Evolutionary conservation across 1,140 invertebrate species (phyloP).

Genomic region (Drosophila saltans): DNA sequence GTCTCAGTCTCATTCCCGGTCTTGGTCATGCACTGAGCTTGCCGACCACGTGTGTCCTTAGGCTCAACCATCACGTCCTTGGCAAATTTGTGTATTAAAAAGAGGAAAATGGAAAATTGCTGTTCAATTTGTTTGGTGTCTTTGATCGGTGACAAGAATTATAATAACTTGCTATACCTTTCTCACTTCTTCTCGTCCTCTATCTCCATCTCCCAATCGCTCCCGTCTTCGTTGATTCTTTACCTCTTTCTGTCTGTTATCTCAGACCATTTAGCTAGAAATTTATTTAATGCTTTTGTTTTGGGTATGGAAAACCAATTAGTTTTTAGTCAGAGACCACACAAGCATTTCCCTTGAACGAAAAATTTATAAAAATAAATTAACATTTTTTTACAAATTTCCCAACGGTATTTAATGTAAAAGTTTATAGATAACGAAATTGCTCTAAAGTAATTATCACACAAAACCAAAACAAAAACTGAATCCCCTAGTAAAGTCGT

Average conservation of each 20-base stretch:
- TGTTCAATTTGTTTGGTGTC: slow-evolving; percentile 72
- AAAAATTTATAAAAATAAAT: slow-evolving; percentile 32
- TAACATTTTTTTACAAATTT: slow-evolving; percentile 78
- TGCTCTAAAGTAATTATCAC: slow-evolving; percentile 70
- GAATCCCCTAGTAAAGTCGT: background rate
- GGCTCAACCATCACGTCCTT: slow-evolving; percentile 69
- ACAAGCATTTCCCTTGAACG: slow-evolving; percentile 30
- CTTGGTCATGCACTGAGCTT: background rate
- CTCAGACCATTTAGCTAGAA: slow-evolving; percentile 66
- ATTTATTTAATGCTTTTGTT: slow-evolving; percentile 58
- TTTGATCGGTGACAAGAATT: slow-evolving; percentile 73
- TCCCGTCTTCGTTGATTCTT: no score
- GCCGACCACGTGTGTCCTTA: slow-evolving; percentile 57
- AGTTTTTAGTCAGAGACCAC: slow-evolving; percentile 63
- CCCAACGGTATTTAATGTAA: slow-evolving; percentile 76
- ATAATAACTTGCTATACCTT: slow-evolving; percentile 66
- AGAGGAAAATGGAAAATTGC: slow-evolving; percentile 78
- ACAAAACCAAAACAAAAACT: slow-evolving; percentile 74
- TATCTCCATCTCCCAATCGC: background rate
- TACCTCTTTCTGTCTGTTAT: slow-evolving; percentile 40
- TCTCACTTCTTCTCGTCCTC: background rate
- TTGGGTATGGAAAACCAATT: slow-evolving; percentile 62
- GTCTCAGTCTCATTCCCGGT: background rate
- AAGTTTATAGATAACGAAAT: slow-evolving; percentile 60
- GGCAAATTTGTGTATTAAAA: slow-evolving; percentile 60